Base-by-base conservation (phyloP, 1,140 invertebrate genomes). In the Calliopsis andreniformis region DNA sequence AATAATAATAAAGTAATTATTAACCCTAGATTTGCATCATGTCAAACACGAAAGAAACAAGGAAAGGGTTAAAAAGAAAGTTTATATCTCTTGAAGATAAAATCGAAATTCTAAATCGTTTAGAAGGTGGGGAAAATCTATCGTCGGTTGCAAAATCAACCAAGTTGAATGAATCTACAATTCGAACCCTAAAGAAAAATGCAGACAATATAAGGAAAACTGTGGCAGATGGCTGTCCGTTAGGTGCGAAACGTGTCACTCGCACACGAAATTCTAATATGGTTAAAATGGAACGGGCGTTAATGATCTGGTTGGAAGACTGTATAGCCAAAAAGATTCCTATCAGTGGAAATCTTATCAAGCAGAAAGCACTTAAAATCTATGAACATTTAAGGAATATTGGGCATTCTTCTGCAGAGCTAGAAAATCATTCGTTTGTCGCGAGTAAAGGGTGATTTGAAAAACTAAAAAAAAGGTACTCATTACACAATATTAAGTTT, bases 361-460 rank as follows among this genome's bases (percentile, higher is more conserved):
- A 82, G 58, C 71, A 66, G 69, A 86, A 83, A 79, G 83, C 81
- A 47, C 69, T 71, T 82, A 79, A 70, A 75, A 82, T 84, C 73
- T 86, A 80, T 58, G 79, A 87, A 76, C 71, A 83, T 73, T 73
- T 63, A 73, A 45, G 49, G 70, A 63, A 56, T 56, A 73, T 64
- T 73, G 51, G 61, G 51, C 59, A 73, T 73, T 63, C 61, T 73
- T 56, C 18, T 73, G 51, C 71, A 64, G 71, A 12, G 49, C 61
- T 16, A 73, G 32, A 73, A 73, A 76, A 84, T 82, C 61, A 77
- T 42, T 67, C 59, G 20, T 89, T 87, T 81, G 43, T 59, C 43
- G 86, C 82, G 20, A 89, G 88, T 85, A 85, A 86, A 66, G 88
- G 85, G 25, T 91, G 88, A 87, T 89, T 90, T 80, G 85, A 80